These are phyloP conservation scores for Monoplex corrugatus DNA, from an alignment of 2,888 invertebrate species.

Conservation along the genomic window DNA sequence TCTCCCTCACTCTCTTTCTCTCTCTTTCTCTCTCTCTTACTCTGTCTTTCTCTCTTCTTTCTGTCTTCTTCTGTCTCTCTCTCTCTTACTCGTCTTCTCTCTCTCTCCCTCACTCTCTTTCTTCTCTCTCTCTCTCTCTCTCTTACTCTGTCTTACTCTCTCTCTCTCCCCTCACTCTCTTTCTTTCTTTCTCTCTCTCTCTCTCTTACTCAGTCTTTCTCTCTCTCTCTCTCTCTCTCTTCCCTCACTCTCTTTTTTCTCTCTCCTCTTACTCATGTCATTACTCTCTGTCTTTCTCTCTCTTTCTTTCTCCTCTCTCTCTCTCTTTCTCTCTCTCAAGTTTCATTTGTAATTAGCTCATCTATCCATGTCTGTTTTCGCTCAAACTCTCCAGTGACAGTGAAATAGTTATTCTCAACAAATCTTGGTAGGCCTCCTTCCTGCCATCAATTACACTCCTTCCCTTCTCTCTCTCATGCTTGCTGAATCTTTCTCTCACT, in stretches of 20 bases:
- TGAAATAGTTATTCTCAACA: no score
- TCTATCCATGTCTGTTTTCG: no score
- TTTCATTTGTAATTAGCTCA: no score
- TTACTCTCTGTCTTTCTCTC: not conserved
- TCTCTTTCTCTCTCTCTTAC: not conserved
- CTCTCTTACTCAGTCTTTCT: constrained; percentile 1
- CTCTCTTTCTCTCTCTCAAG: not conserved
- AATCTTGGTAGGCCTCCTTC: no score
- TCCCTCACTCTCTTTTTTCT: not conserved
- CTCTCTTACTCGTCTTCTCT: not conserved
- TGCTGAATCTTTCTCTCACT: no score
- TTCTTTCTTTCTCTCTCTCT: not conserved
- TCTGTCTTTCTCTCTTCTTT: not conserved
- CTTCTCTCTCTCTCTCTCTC: not conserved
- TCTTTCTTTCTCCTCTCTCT: not conserved
- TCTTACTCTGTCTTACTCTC: not conserved
- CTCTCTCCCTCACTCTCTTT: constrained; percentile 1
- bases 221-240: constrained; percentile 10
- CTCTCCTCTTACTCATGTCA: no score
- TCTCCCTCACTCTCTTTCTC: no score
- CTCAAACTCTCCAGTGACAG: no score
- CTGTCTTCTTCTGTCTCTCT: constrained; percentile 15
- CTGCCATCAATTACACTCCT: no score
- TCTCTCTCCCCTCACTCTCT: not conserved
- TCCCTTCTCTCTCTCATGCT: no score